Evolutionary conservation across 2,888 invertebrate species (phyloP).

Genomic region (Yponomeuta plumbellus): DNA sequence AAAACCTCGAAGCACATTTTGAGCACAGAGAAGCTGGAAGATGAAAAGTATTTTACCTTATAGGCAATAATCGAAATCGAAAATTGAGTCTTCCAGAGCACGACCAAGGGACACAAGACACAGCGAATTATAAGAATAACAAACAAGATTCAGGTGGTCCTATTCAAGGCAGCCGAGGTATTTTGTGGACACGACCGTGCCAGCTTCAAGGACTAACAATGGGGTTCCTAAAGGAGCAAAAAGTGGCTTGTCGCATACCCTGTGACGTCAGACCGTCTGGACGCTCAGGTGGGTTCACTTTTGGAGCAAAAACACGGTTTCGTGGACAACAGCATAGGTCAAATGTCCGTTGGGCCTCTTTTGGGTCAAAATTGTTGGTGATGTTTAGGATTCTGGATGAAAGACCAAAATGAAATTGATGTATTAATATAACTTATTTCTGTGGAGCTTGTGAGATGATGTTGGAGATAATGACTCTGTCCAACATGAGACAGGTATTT

Average conservation of each 20-base stretch:
- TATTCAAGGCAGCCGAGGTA: neutral
- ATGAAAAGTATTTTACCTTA: neutral
- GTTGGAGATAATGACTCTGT: too few relatives aligned
- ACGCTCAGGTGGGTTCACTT: neutral
- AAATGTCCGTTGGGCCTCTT: constrained; percentile 34
- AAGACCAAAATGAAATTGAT: constrained; percentile 20
- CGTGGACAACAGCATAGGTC: constrained; percentile 21
- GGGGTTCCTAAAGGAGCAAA: constrained; percentile 43
- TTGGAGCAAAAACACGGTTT: neutral
- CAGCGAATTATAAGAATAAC: neutral
- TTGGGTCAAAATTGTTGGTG: constrained; percentile 27
- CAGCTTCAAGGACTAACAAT: constrained; percentile 55
- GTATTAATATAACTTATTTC: too few relatives aligned
- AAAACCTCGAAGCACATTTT: too few relatives aligned
- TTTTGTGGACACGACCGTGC: constrained; percentile 38
- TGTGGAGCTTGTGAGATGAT: too few relatives aligned
- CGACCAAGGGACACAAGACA: neutral
- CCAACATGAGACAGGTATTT: too few relatives aligned
- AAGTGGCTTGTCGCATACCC: constrained; percentile 30
- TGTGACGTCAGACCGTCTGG: constrained; percentile 1
- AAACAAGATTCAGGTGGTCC: constrained; percentile 1
- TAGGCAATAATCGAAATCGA: neutral
- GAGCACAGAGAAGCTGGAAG: too few relatives aligned
- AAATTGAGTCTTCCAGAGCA: neutral
- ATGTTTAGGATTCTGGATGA: constrained; percentile 51